These are phyloP conservation scores for Nesoenas mayeri DNA, from an alignment of 2,113 vertebrate species.

Conservation along the genomic window DNA sequence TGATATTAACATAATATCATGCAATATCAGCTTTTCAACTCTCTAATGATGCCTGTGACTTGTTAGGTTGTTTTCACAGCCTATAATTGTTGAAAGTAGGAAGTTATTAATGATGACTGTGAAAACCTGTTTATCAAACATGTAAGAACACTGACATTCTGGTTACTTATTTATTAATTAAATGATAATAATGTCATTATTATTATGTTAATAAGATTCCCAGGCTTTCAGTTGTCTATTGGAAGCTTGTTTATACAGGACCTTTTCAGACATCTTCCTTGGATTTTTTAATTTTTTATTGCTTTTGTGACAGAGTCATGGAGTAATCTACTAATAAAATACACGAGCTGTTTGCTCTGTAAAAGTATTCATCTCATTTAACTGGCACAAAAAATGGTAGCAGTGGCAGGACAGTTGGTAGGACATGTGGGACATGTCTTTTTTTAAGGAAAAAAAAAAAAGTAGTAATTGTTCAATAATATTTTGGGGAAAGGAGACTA, in stretches of 20 bases:
- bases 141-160: not conserved
- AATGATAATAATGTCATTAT: not conserved
- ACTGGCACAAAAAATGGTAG: not conserved
- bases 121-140: not conserved
- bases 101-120: not conserved
- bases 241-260: not conserved
- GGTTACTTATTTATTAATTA: not conserved
- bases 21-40: constrained; percentile 4
- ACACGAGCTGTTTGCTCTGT: not conserved
- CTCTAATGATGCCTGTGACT: not conserved
- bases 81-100: not conserved
- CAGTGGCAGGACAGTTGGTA: not conserved
- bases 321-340: not conserved
- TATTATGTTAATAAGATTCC: not conserved
- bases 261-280: not conserved
- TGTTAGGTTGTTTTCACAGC: not conserved
- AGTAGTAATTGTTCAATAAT: not conserved
- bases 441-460: not conserved
- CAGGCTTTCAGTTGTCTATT: not conserved
- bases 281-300: not conserved
- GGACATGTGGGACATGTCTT: fast-evolving
- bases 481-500: not conserved
- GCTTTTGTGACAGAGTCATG: not conserved
- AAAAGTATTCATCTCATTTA: not conserved
- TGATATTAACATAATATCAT: not conserved